Conservation (phyloP, 2,797 vertebrate genomes). For the Zenarchopterus dispar region DNA sequence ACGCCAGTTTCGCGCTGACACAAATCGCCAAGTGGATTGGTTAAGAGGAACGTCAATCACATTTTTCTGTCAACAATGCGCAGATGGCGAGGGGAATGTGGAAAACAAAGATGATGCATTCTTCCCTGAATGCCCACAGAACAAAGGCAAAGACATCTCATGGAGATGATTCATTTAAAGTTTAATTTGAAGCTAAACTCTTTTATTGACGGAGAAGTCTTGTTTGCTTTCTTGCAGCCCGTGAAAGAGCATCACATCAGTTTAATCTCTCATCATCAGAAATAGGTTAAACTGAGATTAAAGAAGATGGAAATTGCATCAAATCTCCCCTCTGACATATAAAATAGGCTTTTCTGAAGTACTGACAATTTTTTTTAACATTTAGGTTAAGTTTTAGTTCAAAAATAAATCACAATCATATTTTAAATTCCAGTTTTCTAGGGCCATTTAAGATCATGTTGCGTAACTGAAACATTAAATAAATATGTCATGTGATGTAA, state of each 20-base stretch:
- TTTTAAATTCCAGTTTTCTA: neutral
- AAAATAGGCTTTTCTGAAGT: neutral
- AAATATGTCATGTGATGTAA: conserved; percentile 14
- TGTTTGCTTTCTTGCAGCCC: neutral
- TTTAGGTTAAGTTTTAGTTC: neutral
- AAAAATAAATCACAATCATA: neutral
- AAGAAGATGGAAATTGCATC: neutral
- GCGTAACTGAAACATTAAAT: neutral
- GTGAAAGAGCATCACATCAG: neutral
- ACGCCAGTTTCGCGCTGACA: accelerated
- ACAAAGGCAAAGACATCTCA: conserved; percentile 37
- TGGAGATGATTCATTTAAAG: neutral
- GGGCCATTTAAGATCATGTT: neutral
- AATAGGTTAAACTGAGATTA: conserved; percentile 5
- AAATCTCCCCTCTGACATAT: neutral
- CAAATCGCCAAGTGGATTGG: conserved; percentile 9
- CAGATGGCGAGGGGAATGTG: conserved; percentile 58
- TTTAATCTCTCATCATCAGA: neutral
- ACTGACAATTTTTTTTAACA: neutral
- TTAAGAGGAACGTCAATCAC: conserved; percentile 16
- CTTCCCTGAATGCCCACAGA: conserved; percentile 8
- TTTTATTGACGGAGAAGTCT: no score
- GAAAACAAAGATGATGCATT: conserved; percentile 65
- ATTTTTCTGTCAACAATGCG: conserved; percentile 65
- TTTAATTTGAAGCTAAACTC: neutral